A percentile compares a stretch with the other conserved stretches of the same genome.
Conservation (phyloP, 2,797 vertebrate genomes). For the Tarsius wallacei region DNA sequence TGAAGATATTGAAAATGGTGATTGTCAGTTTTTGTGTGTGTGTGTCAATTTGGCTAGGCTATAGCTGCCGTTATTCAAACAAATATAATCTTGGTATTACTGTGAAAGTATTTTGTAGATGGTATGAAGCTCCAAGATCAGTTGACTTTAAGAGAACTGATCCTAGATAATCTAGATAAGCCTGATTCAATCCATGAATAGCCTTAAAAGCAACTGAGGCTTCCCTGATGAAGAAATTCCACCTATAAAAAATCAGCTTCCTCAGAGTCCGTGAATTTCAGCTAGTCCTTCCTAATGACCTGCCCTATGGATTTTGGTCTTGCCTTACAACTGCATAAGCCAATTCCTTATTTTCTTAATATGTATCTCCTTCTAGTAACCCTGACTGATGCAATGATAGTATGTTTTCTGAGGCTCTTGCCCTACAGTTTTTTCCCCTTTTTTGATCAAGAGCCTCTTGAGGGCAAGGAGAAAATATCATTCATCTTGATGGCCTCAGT, state of each 20-base stretch:
- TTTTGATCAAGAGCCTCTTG: background rate
- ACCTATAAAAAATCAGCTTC: background rate
- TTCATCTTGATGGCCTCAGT: background rate
- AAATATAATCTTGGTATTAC: constrained; percentile 50
- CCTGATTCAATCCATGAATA: background rate
- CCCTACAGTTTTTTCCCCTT: background rate
- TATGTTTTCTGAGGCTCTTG: background rate
- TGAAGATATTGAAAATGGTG: constrained; percentile 55
- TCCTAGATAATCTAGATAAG: constrained; percentile 4
- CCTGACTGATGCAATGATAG: background rate
- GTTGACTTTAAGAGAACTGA: constrained; percentile 15
- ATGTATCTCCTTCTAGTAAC: background rate
- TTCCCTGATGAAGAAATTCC: background rate
- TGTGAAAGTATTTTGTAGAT: background rate
- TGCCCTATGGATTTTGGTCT: background rate
- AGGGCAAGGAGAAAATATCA: background rate
- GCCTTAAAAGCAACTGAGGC: background rate
- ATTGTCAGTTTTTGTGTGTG: background rate
- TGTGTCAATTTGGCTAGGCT: constrained; percentile 29
- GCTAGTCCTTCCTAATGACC: background rate
- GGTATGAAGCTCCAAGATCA: background rate
- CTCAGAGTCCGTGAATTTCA: background rate
- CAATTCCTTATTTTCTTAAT: background rate
- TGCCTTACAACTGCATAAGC: background rate
- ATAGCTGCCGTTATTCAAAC: background rate